Evolutionary conservation across 2,113 vertebrate species (phyloP), one percentile per base, ranked within the genome.

Genomic region (Sylvia atricapilla): DNA sequence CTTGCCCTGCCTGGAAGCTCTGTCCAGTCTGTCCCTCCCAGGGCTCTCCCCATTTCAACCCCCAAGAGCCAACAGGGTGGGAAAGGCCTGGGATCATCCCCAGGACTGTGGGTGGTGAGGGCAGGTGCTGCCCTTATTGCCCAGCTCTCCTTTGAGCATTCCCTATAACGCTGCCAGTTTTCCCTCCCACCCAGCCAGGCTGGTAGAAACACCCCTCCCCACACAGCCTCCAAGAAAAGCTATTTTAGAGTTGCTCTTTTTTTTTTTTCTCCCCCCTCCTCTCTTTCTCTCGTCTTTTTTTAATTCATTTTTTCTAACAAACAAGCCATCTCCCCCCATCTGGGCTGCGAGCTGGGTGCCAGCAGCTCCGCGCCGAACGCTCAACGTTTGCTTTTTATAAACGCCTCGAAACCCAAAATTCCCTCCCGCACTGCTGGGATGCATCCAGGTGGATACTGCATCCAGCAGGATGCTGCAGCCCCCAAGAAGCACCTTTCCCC

Each of bases 1-100:
- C 98, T 98, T 98, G 98, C 98, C 98, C 98, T 76, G 98, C 98
- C 96, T 99, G 98, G 97, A 99, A 99, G 95, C 98, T 99, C 98
- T 5, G 18, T 46, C 83, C 66, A 13, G 7, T 4, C 56, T 41
- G 15, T 13, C 28, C 35, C 20, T 63, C 43, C 6, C 5, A 12
- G 83, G 35, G 21, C 14, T 74, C 30, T 47, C 15, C 31, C 43
- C 14, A 0, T 70, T 74, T 35, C 70, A 77, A 30, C 9, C 30
- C 30, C 0, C 13, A 30, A 39, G 33, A 80, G 17, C 25, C 2
- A 8, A 3, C 0, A 0, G 33, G 13, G 9, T 27, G 67, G 28
- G 35, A 59, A 83, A 23, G 25, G 35, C 24, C 30, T n/a, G 31
- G 64, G 63, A 66, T 41, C 22, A 28, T 1, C 15, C 24, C 47